Evolutionary conservation across 2,888 invertebrate genomes (phyloP), one percentile per base, ranked within the genome.

Genomic region (Anthophora plumipes): DNA sequence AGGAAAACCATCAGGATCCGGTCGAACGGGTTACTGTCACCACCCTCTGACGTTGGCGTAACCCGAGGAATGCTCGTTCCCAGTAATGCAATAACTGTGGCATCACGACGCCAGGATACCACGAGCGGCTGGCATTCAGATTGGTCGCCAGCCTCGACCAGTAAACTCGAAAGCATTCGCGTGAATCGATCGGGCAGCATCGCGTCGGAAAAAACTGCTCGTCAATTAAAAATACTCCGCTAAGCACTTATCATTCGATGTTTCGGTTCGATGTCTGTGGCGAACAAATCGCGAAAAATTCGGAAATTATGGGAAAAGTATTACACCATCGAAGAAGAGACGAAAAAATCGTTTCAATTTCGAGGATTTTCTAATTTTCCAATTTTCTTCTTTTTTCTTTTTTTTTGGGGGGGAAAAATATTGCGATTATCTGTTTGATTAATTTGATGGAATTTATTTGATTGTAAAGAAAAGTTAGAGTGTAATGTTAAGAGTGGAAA

Each of bases 31-130:
- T 71, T 67, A 63, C 64, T 76, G 80, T 82, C 84, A 72, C 70
- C 68, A 74, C 54, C 72, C 80, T 59, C 50, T 75, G 86, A 76
- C 77, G 77, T 76, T 72, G 74, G 31, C 72, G 73, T 70, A 86
- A 84, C 83, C 85, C 76, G 77, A 79, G 88, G 86, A 88, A 88
- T 86, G 85, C 85, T 79, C 82, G 88, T 88, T 80, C 78, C 81
- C 83, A 80, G 86, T 87, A 87, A 87, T 87, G 87, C 87, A 87
- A 87, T 87, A 87, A 88, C 87, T 85, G 87, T 86, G 88, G 87
- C 83, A 85, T 86, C 87, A 85, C 84, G 82, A 83, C 78, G 80
- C 75, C 84, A 82, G 86, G 80, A 87, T 87, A 85, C 88, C 86
- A 85, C 85, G 85, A 83, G 37, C 77, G 74, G 77, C 82, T 88